These are phyloP conservation scores for Marcusenius ussheri DNA, from an alignment of 2,113 vertebrate species.

Conservation along the genomic window DNA sequence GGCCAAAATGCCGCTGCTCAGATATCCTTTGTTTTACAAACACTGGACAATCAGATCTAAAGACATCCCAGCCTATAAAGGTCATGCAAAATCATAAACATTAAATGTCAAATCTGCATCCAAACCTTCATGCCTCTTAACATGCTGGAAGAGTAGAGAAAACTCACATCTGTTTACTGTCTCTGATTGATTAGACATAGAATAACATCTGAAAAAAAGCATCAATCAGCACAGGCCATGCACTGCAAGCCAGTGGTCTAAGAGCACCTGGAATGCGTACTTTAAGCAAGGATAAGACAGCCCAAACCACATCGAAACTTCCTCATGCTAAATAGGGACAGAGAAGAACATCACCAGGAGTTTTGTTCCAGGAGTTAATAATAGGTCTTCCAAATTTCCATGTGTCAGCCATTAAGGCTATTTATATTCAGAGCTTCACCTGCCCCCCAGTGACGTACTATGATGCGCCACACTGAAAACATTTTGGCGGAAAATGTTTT, in stretches of 20 bases:
- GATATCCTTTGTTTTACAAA: not conserved
- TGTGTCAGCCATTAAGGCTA: not conserved
- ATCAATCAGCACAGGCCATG: not conserved
- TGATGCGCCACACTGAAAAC: not conserved
- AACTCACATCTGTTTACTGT: not conserved
- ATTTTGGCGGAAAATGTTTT: not conserved
- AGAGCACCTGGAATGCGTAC: not conserved
- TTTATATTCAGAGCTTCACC: not conserved
- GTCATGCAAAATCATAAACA: not conserved
- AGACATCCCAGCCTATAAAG: not conserved
- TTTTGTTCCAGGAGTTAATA: not conserved
- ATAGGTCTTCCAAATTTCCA: not conserved
- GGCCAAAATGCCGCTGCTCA: not conserved
- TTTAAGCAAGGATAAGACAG: not conserved
- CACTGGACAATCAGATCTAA: not conserved
- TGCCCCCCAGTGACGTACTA: not conserved
- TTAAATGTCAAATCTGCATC: not conserved
- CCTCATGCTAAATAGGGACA: not conserved
- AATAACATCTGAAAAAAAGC: not conserved
- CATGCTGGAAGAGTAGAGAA: not conserved
- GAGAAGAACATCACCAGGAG: not conserved
- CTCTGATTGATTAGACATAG: not conserved
- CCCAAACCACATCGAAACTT: not conserved
- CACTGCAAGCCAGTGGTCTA: not conserved
- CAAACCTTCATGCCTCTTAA: not conserved